A percentile compares a stretch with the other conserved stretches of the same genome.
These are phyloP conservation scores for Lacanobia oleracea DNA, from an alignment of 2,888 invertebrate species.

Conservation along the genomic window DNA sequence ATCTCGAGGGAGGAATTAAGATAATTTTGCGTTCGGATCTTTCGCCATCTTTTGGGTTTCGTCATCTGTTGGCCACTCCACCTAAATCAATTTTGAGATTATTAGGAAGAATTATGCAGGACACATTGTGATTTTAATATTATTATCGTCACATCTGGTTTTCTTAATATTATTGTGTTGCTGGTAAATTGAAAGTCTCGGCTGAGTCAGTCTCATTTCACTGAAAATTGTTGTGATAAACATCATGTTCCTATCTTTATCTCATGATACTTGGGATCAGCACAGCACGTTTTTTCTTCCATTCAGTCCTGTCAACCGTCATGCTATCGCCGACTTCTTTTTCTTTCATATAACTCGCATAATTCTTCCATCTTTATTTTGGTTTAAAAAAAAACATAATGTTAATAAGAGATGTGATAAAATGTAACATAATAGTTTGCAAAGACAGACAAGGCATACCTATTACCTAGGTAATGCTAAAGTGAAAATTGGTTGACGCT, in stretches of 20 bases:
- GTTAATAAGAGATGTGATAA: neutral
- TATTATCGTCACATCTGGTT: constrained; percentile 10
- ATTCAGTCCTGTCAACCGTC: too few relatives aligned
- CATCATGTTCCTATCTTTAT: neutral
- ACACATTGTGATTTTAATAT: constrained; percentile 10
- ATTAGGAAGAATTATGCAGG: constrained; percentile 30
- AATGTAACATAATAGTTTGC: neutral
- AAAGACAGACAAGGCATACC: neutral
- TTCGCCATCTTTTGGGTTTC: constrained; percentile 10
- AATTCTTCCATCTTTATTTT: neutral
- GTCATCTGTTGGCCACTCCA: constrained; percentile 17
- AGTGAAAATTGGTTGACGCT: neutral
- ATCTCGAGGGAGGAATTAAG: constrained; percentile 27
- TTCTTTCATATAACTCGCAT: too few relatives aligned
- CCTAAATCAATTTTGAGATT: constrained; percentile 27
- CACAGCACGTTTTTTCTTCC: too few relatives aligned
- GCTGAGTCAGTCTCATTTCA: neutral
- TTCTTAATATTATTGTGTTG: constrained; percentile 4
- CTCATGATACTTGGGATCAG: too few relatives aligned
- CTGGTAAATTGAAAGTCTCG: neutral
- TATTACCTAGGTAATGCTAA: neutral
- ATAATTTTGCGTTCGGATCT: constrained; percentile 22
- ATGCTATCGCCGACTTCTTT: too few relatives aligned
- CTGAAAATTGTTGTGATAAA: neutral
- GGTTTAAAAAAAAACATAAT: neutral